Evolutionary conservation across 1,140 invertebrate species (phyloP).

Genomic region (Tribolium madens): DNA sequence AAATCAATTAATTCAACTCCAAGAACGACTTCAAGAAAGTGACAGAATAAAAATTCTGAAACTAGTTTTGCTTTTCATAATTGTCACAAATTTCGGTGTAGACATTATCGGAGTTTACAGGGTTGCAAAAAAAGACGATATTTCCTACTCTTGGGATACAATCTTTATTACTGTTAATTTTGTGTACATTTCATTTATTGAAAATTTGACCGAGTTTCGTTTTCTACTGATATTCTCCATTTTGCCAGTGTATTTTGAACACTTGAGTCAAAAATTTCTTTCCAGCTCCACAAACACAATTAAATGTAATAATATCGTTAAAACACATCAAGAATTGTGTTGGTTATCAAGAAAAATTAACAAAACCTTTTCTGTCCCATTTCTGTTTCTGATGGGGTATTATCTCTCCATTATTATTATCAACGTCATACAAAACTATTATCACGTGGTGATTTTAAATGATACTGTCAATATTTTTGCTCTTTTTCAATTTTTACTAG

Average conservation of each 20-base stretch:
- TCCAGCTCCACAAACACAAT: neutral
- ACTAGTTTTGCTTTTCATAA: neutral
- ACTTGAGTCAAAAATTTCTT: neutral
- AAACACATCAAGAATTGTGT: constrained; percentile 18
- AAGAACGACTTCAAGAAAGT: neutral
- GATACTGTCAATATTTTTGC: neutral
- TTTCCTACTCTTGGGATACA: neutral
- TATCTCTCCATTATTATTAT: neutral
- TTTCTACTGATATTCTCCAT: neutral
- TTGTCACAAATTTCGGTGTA: neutral
- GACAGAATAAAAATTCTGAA: neutral
- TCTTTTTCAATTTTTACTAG: neutral
- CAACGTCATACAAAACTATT: neutral
- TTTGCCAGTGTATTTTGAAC: neutral
- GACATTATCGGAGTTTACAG: neutral
- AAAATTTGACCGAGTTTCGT: neutral
- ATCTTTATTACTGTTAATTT: neutral
- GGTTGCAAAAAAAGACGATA: neutral
- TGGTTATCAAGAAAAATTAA: neutral
- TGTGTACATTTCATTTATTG: neutral
- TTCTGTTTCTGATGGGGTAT: constrained; percentile 9
- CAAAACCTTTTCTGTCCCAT: neutral
- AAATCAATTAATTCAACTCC: neutral
- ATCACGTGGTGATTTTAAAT: neutral
- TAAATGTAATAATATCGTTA: constrained; percentile 2